Base-by-base conservation (phyloP, 2,113 vertebrate genomes). In the Herpailurus yagouaroundi region DNA sequence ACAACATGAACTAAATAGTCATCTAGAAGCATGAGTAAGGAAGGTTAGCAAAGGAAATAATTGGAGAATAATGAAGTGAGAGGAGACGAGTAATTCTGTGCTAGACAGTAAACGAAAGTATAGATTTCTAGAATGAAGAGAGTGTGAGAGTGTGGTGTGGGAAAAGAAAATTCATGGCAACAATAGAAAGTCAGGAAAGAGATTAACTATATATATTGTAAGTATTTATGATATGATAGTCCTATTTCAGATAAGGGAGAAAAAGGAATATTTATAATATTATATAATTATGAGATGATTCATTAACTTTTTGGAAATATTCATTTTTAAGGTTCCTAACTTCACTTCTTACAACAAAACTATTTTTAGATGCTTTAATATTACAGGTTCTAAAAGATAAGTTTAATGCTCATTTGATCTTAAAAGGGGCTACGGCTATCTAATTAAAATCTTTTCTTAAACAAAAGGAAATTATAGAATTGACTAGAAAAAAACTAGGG, bases 211-310 rank as follows among this genome's bases (percentile, higher is more conserved):
- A 25, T 84, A 29, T 36, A 52, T 52, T 73, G 1, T 64, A 57
- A 7, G 1, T 74, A 45, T 71, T 95, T 95, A 50, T 57, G 33
- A 55, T 52, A 31, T 77, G n/a, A 77, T 71, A 86, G 16, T 86
- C 12, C 6, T 60, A 86, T 60, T 86, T 89, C 36, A 90, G 60
- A 68, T 84, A 89, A 88, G 92, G 48, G 66, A 85, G n/a, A 84
- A 79, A n/a, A 95, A 88, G 50, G 68, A 95, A 41, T 91, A 74
- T 88, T 94, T 93, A 23, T 27, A 84, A 77, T 86, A 88, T 81
- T 92, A 77, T 64, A 71, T 85, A 31, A 89, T 89, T 64, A 60
- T 96, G 21, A 86, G 73, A 41, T 96, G 82, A 91, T 48, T 76
- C 31, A 33, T 41, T 81, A 82, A 73, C 11, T n/a, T 89, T 93